These are phyloP conservation scores for Noctilio leporinus DNA, from an alignment of 2,113 vertebrate species.

Conservation along the genomic window DNA sequence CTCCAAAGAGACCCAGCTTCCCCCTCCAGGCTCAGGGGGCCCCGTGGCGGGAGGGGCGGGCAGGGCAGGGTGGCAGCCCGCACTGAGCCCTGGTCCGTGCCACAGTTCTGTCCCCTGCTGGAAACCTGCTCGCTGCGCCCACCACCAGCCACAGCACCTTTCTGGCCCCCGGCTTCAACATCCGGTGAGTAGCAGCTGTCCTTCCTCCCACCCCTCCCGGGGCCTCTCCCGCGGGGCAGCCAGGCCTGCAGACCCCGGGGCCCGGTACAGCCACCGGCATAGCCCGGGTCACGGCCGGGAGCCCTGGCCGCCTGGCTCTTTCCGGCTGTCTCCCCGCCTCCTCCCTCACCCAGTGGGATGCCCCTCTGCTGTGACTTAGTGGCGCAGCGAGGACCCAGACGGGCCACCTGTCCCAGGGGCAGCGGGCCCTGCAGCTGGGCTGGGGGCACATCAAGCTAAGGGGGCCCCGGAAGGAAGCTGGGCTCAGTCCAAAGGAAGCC, in stretches of 20 bases:
- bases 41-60: neutral
- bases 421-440: rapidly evolving
- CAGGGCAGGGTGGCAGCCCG: rapidly evolving
- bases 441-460: neutral
- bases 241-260: neutral
- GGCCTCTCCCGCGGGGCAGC: neutral
- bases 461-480: neutral
- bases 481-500: rapidly evolving
- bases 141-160: rapidly evolving
- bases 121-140: rapidly evolving
- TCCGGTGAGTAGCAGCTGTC: constrained; percentile 6
- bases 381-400: neutral
- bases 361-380: no score
- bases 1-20: neutral
- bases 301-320: rapidly evolving
- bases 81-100: rapidly evolving
- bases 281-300: neutral
- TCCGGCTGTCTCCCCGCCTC: neutral
- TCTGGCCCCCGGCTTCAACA: rapidly evolving
- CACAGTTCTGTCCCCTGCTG: rapidly evolving
- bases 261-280: neutral
- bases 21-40: neutral
- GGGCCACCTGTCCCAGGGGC: rapidly evolving
- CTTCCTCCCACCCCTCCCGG: neutral
- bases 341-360: no score